A percentile compares a stretch with the other conserved stretches of the same genome.
These are phyloP conservation scores for Drosophila biarmipes DNA, from an alignment of 1,140 invertebrate species.

Conservation along the genomic window DNA sequence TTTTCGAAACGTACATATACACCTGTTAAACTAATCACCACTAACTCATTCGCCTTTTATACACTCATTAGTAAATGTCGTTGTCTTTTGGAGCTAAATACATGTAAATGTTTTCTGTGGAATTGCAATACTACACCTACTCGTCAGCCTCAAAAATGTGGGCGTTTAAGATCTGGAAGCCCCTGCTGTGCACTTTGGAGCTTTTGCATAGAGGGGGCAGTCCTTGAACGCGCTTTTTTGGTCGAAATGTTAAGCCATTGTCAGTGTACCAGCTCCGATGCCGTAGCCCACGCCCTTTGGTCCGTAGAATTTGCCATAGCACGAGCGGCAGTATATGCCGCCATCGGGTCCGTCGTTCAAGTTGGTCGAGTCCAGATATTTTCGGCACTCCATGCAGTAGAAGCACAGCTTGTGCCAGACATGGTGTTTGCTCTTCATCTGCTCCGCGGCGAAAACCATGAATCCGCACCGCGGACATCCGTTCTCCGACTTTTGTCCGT, in stretches of 20 bases:
- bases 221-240: slow-evolving; percentile 28
- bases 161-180: slow-evolving; percentile 2
- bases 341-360: slow-evolving; percentile 96
- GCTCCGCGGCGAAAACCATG: slow-evolving; percentile 95
- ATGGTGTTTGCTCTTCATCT: slow-evolving; percentile 96
- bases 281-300: slow-evolving; percentile 97
- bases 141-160: slow-evolving; percentile 43
- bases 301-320: slow-evolving; percentile 96
- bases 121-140: slow-evolving; percentile 33
- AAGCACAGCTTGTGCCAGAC: slow-evolving; percentile 98
- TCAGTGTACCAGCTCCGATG: slow-evolving; percentile 93
- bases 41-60: slow-evolving; percentile 15
- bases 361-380: slow-evolving; percentile 96
- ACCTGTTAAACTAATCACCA: slow-evolving; percentile 18
- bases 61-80: slow-evolving; percentile 11
- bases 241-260: slow-evolving; percentile 86
- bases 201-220: slow-evolving; percentile 2
- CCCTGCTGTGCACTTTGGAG: slow-evolving; percentile 20
- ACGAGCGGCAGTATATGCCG: slow-evolving; percentile 97
- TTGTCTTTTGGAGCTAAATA: slow-evolving; percentile 31
- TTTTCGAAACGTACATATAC: slow-evolving; percentile 1
- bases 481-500: slow-evolving; percentile 64
- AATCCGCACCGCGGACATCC: slow-evolving; percentile 94
- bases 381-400: slow-evolving; percentile 95
- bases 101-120: background rate